Evolutionary conservation across 2,113 vertebrate species (phyloP).

Genomic region (Gymnorhina tibicen): DNA sequence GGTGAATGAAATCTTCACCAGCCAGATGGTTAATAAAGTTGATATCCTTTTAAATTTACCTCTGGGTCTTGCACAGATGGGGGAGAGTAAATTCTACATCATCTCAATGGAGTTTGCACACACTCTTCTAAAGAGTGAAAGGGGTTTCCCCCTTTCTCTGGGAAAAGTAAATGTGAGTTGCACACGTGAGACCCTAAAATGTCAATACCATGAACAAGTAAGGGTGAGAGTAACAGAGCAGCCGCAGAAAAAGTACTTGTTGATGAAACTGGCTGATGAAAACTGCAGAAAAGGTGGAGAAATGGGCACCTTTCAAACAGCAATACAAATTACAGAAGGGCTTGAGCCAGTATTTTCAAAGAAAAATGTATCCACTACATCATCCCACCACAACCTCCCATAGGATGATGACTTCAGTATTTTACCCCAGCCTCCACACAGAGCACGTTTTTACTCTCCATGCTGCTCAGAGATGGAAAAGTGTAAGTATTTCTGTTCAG

Average conservation of each 20-base stretch:
- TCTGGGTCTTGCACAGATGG: neutral
- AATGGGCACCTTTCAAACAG: neutral
- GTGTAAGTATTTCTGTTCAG: neutral
- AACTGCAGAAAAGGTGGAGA: neutral
- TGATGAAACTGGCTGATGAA: neutral
- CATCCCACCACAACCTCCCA: neutral
- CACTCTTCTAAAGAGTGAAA: neutral
- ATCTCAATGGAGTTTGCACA: neutral
- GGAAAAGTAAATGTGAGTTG: neutral
- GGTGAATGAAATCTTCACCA: neutral
- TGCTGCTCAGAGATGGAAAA: neutral
- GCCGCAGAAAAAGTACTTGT: accelerated
- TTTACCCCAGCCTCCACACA: neutral
- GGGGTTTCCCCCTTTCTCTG: neutral
- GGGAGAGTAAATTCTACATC: conserved; percentile 17
- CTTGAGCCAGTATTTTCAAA: neutral
- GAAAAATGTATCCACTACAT: neutral
- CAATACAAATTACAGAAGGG: neutral
- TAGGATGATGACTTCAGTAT: neutral
- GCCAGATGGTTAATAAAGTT: neutral
- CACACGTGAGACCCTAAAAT: neutral
- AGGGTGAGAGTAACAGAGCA: neutral
- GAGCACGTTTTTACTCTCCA: neutral
- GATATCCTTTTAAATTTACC: neutral
- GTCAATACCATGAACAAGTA: neutral